phyloP scores from a whole-genome alignment of 2,888 invertebrate genomes.

The Xanthorhoe designata region DNA sequence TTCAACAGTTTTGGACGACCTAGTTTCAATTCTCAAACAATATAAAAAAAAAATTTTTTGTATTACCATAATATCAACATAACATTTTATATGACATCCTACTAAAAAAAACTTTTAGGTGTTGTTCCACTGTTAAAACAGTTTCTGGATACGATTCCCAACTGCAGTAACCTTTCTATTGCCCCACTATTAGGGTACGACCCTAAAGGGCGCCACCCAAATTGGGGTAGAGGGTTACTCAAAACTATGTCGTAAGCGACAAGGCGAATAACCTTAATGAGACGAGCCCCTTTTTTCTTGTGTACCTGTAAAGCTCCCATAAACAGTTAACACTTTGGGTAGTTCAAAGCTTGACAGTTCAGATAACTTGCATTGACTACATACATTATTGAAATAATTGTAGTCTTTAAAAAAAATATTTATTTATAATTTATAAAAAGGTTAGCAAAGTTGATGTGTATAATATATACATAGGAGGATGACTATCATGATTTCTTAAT shows the following conservation, averaged over 20 bases:
- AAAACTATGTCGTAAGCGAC: slow-evolving; percentile 43
- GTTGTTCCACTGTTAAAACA: not conserved
- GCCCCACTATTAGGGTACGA: slow-evolving; percentile 28
- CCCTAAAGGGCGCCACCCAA: slow-evolving; percentile 36
- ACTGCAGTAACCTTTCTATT: slow-evolving; percentile 36
- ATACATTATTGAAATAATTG: too few species aligned
- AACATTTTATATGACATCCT: too few species aligned
- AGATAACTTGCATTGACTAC: not conserved
- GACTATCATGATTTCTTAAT: too few species aligned
- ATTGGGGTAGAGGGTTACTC: slow-evolving; percentile 45
- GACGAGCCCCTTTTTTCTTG: slow-evolving; percentile 35
- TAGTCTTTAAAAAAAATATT: too few species aligned
- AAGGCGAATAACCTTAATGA: slow-evolving; percentile 49
- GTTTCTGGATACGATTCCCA: not conserved
- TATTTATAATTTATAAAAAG: too few species aligned
- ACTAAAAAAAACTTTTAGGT: too few species aligned
- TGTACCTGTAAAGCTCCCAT: not conserved
- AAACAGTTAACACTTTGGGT: not conserved
- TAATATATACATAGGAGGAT: too few species aligned
- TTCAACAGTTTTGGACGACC: too few species aligned
- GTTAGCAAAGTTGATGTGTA: too few species aligned
- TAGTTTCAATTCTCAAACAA: too few species aligned
- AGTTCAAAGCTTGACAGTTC: not conserved
- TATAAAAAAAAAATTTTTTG: too few species aligned
- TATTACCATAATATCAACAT: too few species aligned